Percentiles rank a stretch among this genome's conserved stretches.
phyloP scores from a whole-genome alignment of 2,113 vertebrate genomes.

The Rallus limicola region DNA sequence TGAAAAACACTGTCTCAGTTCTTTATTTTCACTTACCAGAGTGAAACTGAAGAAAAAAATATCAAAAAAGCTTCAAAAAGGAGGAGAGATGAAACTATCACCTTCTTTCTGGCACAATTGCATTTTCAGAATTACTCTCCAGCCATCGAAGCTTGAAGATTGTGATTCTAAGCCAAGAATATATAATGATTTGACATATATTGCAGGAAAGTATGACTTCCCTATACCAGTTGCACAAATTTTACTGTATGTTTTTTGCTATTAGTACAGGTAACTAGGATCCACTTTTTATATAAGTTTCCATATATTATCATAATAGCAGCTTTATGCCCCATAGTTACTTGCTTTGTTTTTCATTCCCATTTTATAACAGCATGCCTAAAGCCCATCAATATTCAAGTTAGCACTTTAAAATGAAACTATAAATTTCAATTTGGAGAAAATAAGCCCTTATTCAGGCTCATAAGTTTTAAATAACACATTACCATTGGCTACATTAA shows the following conservation, averaged over 20 bases:
- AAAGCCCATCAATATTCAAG: constrained; percentile 80
- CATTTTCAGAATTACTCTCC: background rate
- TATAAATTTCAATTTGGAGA: constrained; percentile 88
- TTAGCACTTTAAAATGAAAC: constrained; percentile 80
- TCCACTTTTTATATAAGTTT: constrained; percentile 22
- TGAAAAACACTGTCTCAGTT: background rate
- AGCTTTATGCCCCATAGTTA: constrained; percentile 53
- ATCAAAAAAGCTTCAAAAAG: background rate
- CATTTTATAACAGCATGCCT: constrained; percentile 68
- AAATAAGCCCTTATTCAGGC: constrained; percentile 84
- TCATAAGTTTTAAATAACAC: constrained; percentile 89
- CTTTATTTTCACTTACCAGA: background rate
- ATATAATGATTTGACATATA: constrained; percentile 19
- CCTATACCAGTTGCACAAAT: background rate
- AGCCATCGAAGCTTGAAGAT: background rate
- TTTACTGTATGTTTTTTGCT: constrained; percentile 26
- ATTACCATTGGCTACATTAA: constrained; percentile 78
- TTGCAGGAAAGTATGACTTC: background rate
- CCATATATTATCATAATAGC: constrained; percentile 69
- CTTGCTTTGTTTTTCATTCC: constrained; percentile 74
- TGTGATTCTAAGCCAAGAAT: constrained; percentile 12
- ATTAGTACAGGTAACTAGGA: constrained; percentile 34
- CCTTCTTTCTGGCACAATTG: background rate
- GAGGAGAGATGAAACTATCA: background rate
- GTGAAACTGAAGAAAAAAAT: background rate